phyloP scores from a whole-genome alignment of 2,888 invertebrate genomes.

The Cephus nigrinus region DNA sequence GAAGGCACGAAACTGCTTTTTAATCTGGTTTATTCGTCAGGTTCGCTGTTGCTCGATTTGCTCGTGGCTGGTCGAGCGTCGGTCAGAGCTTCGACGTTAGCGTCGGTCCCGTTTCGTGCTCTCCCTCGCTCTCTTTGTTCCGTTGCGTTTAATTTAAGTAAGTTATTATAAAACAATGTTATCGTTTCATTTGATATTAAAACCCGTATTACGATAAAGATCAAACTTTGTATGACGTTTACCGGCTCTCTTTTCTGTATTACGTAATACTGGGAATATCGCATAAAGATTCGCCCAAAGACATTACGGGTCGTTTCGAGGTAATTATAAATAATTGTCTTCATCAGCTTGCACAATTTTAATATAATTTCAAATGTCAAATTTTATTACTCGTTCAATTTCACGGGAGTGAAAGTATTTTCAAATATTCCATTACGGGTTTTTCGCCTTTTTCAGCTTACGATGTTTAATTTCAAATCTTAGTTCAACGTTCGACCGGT shows the following conservation, averaged over 20 bases:
- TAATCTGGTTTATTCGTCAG: constrained; percentile 14
- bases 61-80: not conserved
- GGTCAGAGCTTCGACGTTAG: not conserved
- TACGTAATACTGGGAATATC: not conserved
- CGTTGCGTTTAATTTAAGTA: constrained; percentile 41
- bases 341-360: not conserved
- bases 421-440: not conserved
- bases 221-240: not conserved
- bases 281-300: not conserved
- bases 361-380: not conserved
- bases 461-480: not conserved
- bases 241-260: not conserved
- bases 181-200: constrained; percentile 47
- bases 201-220: constrained; percentile 3
- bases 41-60: not conserved
- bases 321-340: not conserved
- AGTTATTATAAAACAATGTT: constrained; percentile 57
- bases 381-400: not conserved
- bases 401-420: not conserved
- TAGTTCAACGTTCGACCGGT: not conserved
- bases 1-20: constrained; percentile 18
- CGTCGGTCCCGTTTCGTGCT: not conserved
- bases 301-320: not conserved
- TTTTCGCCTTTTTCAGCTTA: not conserved
- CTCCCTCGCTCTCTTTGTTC: constrained; percentile 24